Percentiles rank a stretch among this genome's conserved stretches.
These are phyloP conservation scores for Smittia aterrima DNA, from an alignment of 2,888 invertebrate genomes.

Conservation along the genomic window DNA sequence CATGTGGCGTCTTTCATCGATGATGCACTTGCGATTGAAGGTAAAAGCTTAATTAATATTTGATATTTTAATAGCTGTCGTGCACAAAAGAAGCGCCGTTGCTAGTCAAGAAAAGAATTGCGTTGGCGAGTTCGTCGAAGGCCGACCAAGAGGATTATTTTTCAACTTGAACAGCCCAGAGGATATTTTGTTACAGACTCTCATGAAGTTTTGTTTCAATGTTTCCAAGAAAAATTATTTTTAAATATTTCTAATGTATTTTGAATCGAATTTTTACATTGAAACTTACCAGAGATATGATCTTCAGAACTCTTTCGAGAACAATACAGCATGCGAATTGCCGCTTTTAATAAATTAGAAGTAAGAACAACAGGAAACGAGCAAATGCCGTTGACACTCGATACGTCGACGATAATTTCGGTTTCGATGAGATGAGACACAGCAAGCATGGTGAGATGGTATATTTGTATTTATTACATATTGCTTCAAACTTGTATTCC, in stretches of 20 bases:
- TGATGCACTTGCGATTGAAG: too few species aligned
- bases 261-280: background rate
- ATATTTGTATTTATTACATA: constrained; percentile 86
- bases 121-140: constrained; percentile 82
- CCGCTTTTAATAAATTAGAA: constrained; percentile 69
- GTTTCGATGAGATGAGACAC: constrained; percentile 74
- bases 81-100: constrained; percentile 86
- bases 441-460: constrained; percentile 75
- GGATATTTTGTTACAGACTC: too few species aligned
- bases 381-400: constrained; percentile 72
- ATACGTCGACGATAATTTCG: constrained; percentile 85
- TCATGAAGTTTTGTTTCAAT: constrained; percentile 64
- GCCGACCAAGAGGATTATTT: constrained; percentile 89
- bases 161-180: too few species aligned
- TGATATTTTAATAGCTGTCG: too few species aligned
- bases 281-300: constrained; percentile 61
- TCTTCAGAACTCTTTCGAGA: background rate
- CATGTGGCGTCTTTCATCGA: constrained; percentile 92
- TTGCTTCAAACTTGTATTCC: constrained; percentile 79
- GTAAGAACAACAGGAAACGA: constrained; percentile 65
- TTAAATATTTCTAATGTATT: background rate
- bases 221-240: constrained; percentile 50
- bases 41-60: too few species aligned
- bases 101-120: constrained; percentile 90
- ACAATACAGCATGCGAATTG: constrained; percentile 46